These are phyloP conservation scores for Mormyrus hasselquistii DNA, from an alignment of 2,797 vertebrate species.

Conservation along the genomic window DNA sequence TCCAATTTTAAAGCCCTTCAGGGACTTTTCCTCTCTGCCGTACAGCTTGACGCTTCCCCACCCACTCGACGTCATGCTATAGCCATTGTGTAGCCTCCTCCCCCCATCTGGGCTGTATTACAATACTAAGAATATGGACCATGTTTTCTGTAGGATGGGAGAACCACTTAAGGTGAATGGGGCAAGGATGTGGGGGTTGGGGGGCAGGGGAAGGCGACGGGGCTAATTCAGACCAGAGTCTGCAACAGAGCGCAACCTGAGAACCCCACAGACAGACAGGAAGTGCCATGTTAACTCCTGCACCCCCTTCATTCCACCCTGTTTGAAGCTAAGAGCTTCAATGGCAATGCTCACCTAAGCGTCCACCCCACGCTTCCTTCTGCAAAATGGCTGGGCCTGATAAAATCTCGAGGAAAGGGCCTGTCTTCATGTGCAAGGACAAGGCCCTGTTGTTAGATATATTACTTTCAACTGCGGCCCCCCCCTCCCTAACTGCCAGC, in stretches of 20 bases:
- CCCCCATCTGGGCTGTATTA: slow-evolving; percentile 54
- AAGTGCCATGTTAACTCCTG: slow-evolving; percentile 60
- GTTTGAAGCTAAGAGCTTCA: background rate
- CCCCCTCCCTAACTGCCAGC: background rate
- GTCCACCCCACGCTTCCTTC: background rate
- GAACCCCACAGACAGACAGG: slow-evolving; percentile 57
- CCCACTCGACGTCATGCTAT: background rate
- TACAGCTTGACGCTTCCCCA: slow-evolving; percentile 36
- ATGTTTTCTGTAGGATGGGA: slow-evolving; percentile 46
- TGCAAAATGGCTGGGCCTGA: background rate
- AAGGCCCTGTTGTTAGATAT: background rate
- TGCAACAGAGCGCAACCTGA: slow-evolving; percentile 48
- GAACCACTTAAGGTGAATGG: slow-evolving; percentile 35
- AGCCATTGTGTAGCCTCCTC: slow-evolving; percentile 10
- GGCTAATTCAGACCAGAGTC: slow-evolving; percentile 59
- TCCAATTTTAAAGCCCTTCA: slow-evolving; percentile 17
- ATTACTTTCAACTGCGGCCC: background rate
- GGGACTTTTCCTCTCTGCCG: background rate
- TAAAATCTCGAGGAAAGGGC: background rate
- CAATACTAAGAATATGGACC: slow-evolving; percentile 48
- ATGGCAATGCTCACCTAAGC: background rate
- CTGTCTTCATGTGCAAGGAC: background rate
- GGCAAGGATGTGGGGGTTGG: background rate
- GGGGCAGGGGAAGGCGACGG: slow-evolving; percentile 26
- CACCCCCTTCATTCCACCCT: slow-evolving; percentile 32